Conservation (phyloP, 2,888 invertebrate genomes). For the Dendrolimus pini region DNA sequence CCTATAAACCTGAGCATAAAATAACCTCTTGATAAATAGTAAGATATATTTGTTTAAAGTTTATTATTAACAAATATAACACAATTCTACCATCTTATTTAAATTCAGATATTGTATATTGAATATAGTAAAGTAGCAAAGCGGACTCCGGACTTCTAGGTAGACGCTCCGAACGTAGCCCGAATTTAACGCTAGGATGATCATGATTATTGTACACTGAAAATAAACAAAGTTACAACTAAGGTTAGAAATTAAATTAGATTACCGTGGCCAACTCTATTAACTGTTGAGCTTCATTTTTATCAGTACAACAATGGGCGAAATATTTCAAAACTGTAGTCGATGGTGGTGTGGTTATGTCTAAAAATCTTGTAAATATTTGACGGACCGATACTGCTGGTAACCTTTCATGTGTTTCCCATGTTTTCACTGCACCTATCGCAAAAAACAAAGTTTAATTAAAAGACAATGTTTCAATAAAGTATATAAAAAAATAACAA, state of each 20-base stretch:
- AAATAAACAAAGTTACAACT: no score
- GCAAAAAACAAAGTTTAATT: conserved; percentile 9
- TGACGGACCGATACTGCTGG: conserved; percentile 84
- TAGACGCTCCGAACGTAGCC: no score
- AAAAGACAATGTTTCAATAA: neutral
- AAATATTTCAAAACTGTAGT: conserved; percentile 89
- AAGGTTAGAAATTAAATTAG: conserved; percentile 8
- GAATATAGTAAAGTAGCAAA: no score
- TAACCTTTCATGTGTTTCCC: conserved; percentile 90
- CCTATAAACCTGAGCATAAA: no score
- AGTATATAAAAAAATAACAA: neutral
- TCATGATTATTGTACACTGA: no score
- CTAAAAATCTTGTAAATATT: conserved; percentile 87
- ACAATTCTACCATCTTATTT: no score
- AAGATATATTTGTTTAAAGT: no score
- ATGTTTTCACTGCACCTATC: conserved; percentile 87
- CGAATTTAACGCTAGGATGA: no score
- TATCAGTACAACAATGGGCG: conserved; percentile 84
- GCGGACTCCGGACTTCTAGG: no score
- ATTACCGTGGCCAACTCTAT: conserved; percentile 83
- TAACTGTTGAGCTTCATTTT: conserved; percentile 82
- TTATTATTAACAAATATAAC: no score
- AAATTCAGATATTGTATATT: no score
- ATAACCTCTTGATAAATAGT: no score
- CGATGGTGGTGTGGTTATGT: conserved; percentile 93